Percentiles rank a stretch among this genome's conserved stretches.
Conservation (phyloP, 2,797 vertebrate species). For the Hydrophis major region DNA sequence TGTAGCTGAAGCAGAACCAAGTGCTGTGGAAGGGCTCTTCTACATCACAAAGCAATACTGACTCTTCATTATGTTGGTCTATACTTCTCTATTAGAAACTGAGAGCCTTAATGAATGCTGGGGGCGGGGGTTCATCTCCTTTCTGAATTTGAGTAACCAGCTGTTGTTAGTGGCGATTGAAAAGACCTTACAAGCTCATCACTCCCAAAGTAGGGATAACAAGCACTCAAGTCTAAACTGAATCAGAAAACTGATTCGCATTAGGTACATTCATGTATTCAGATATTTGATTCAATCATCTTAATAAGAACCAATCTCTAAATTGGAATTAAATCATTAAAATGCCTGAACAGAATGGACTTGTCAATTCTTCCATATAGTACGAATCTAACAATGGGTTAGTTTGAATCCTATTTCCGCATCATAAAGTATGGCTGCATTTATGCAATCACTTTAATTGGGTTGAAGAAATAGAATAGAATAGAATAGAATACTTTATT, state of each 20-base stretch:
- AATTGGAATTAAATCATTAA: neutral
- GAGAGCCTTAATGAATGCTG: neutral
- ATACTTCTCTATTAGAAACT: neutral
- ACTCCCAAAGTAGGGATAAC: neutral
- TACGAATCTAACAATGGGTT: neutral
- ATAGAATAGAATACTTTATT: too few species aligned
- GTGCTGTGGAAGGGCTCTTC: neutral
- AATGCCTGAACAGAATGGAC: neutral
- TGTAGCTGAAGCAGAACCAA: neutral
- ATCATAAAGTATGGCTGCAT: neutral
- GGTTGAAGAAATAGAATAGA: neutral
- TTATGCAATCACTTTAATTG: neutral
- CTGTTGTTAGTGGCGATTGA: neutral
- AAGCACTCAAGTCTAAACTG: neutral
- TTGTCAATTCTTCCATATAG: neutral
- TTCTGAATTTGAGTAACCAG: neutral
- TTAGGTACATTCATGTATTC: neutral
- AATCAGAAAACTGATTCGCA: neutral
- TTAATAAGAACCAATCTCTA: neutral
- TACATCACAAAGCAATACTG: neutral
- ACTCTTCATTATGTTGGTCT: neutral
- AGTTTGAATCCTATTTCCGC: neutral
- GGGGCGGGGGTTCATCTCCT: neutral
- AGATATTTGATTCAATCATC: neutral
- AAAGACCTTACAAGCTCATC: neutral